Base-by-base conservation (phyloP, 2,113 vertebrate genomes). In the Odobenus rosmarus region DNA sequence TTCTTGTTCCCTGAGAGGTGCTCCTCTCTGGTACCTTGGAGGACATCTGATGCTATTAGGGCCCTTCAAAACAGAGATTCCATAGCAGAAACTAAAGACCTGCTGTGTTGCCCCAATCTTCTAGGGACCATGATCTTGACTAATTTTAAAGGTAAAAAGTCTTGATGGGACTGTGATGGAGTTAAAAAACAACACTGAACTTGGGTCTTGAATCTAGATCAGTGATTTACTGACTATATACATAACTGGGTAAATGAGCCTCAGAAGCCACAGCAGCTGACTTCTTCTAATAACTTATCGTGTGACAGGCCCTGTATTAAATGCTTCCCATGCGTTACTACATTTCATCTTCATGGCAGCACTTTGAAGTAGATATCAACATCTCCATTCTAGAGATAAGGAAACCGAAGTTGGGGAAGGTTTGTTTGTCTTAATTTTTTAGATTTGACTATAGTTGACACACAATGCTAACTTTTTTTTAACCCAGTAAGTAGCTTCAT, bases 121-220 rank as follows among this genome's bases (percentile, higher is more conserved):
- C 83, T 12, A 81, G 64, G 36, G n/a, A 61, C 19, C 64, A 33
- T 9, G 26, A 69, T 62, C 57, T n/a, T 92, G 15, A 67, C 69
- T 76, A 53, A 84, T 82, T 93, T 76, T 90, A 94, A 94, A 94
- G 61, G 51, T 15, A 79, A 71, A 93, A 53, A 39, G 55, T 5
- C n/a, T 14, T 24, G 42, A 61, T 46, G 74, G 64, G 55, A 33
- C 16, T 71, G 19, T 28, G 36, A 53, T 23, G 12, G 42, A 72
- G n/a, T 42, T 82, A n/a, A 84, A 21, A 33, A 90, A 57, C 18
- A 16, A 61, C 42, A 76, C 2, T 49, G 53, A 79, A 67, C 36
- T n/a, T 49, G 69, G 59, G 46, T 42, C 71, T 88, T 71, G 72
- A 90, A 76, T 53, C 42, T 59, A 88, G 23, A 39, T 88, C 28